Percentiles rank a stretch among this genome's conserved stretches.
Conservation (phyloP, 1,140 invertebrate species). For the Gryon sp. region DNA sequence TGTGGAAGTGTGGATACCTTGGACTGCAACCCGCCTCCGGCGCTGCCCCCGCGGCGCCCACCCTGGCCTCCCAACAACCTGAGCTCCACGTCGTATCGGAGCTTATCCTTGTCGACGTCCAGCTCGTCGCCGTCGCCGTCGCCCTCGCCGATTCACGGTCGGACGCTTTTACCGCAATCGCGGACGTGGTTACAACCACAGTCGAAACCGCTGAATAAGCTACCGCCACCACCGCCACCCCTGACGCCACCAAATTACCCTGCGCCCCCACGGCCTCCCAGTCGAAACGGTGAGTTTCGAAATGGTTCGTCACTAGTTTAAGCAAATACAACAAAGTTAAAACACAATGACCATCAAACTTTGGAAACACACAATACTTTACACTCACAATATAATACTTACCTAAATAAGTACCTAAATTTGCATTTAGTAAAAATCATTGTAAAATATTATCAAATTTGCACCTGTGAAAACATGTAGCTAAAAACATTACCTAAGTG, state of each 20-base stretch:
- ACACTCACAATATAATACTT: too few species aligned
- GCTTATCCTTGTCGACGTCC: slow-evolving; percentile 56
- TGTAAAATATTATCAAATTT: too few species aligned
- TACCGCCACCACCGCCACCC: slow-evolving; percentile 65
- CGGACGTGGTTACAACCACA: slow-evolving; percentile 48
- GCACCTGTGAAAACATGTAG: too few species aligned
- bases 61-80: slow-evolving; percentile 75
- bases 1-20: slow-evolving; percentile 78
- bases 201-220: slow-evolving; percentile 57
- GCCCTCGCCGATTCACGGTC: slow-evolving; percentile 23
- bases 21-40: slow-evolving; percentile 79
- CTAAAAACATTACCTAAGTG: too few species aligned
- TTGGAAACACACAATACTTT: too few species aligned
- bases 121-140: slow-evolving; percentile 30
- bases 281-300: slow-evolving; percentile 76
- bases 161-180: slow-evolving; percentile 17
- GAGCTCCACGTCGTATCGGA: slow-evolving; percentile 67
- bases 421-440: too few species aligned
- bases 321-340: too few species aligned
- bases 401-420: too few species aligned
- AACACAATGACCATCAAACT: too few species aligned
- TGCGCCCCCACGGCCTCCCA: slow-evolving; percentile 78
- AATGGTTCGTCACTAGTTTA: too few species aligned
- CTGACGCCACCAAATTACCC: slow-evolving; percentile 77
- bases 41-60: slow-evolving; percentile 79